A percentile compares a stretch with the other conserved stretches of the same genome.
phyloP scores from a whole-genome alignment of 2,113 vertebrate genomes.

The Alligator sinensis region DNA sequence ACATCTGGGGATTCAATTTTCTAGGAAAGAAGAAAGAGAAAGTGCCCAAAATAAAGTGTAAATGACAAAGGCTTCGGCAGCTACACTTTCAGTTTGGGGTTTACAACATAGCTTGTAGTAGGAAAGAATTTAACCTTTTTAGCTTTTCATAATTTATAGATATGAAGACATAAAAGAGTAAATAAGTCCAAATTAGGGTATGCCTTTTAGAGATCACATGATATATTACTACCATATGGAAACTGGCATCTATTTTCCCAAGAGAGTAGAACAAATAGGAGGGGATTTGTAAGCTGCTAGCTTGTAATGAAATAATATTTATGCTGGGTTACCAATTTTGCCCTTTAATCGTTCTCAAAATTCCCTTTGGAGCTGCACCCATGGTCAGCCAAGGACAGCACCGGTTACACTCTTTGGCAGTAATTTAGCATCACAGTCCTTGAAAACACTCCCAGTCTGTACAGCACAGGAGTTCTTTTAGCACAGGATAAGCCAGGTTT shows the following conservation, averaged over 20 bases:
- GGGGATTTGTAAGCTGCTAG: slow-evolving; percentile 56
- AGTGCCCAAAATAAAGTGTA: slow-evolving; percentile 41
- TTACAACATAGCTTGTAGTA: slow-evolving; percentile 24
- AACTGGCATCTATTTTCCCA: slow-evolving; percentile 35
- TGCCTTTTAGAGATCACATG: slow-evolving; percentile 42
- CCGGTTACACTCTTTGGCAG: neutral
- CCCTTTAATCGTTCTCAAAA: neutral
- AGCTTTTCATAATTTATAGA: slow-evolving; percentile 62
- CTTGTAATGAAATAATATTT: slow-evolving; percentile 26
- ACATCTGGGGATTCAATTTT: slow-evolving; percentile 64
- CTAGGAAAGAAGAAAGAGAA: slow-evolving; percentile 42
- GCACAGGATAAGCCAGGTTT: neutral
- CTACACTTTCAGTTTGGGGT: slow-evolving; percentile 44
- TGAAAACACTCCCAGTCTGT: neutral
- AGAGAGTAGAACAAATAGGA: slow-evolving; percentile 9
- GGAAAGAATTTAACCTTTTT: slow-evolving; percentile 67
- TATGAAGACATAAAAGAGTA: slow-evolving; percentile 1
- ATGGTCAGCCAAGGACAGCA: neutral
- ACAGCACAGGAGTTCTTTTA: neutral
- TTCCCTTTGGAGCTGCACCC: slow-evolving; percentile 43
- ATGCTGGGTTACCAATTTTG: neutral
- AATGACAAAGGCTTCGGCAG: slow-evolving; percentile 43
- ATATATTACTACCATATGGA: slow-evolving; percentile 58
- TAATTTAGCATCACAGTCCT: neutral
- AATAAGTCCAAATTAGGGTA: slow-evolving; percentile 15